Evolutionary conservation across 2,113 vertebrate species (phyloP).

Genomic region (Malurus alboscapulatus): DNA sequence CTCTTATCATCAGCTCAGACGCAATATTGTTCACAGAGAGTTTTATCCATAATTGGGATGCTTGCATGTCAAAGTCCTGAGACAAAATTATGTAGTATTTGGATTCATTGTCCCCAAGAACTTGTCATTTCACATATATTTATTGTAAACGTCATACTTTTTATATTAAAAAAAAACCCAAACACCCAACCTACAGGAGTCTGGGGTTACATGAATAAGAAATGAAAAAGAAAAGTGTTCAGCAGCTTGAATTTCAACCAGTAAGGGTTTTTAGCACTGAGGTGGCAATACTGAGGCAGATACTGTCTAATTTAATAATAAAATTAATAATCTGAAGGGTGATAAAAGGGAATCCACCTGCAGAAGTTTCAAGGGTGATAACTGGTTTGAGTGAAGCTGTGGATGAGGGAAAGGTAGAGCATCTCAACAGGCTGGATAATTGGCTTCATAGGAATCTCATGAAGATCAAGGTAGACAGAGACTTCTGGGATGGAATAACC

Average conservation of each 20-base stretch:
- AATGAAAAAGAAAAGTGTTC: background rate
- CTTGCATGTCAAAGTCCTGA: background rate
- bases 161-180: background rate
- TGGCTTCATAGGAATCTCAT: background rate
- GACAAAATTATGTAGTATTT: background rate
- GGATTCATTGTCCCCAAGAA: background rate
- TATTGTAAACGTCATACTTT: background rate
- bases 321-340: background rate
- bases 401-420: background rate
- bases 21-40: background rate
- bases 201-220: background rate
- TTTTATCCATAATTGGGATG: background rate
- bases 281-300: background rate
- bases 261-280: background rate
- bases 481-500: background rate
- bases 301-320: background rate
- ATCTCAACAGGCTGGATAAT: background rate
- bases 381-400: background rate
- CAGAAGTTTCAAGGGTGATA: background rate
- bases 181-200: background rate
- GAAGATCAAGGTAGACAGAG: background rate
- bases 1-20: background rate
- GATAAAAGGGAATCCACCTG: background rate
- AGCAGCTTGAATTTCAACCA: background rate
- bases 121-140: background rate